phyloP scores from a whole-genome alignment of 2,888 invertebrate genomes.

The Baronia brevicornis region DNA sequence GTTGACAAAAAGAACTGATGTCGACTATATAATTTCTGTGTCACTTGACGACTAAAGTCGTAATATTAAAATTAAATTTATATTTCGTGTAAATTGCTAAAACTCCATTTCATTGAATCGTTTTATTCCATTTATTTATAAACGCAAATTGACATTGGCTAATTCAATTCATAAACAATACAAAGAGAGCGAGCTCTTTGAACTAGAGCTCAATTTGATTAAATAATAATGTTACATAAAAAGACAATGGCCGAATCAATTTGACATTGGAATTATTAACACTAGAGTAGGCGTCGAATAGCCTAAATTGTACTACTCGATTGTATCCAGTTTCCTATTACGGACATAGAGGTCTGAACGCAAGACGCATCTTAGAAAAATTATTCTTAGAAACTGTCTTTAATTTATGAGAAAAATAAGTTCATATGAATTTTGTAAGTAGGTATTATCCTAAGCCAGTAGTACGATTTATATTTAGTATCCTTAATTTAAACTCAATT shows the following conservation, averaged over 20 bases:
- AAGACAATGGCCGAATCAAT: conserved; percentile 28
- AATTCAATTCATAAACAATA: conserved; percentile 9
- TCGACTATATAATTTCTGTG: too few species aligned
- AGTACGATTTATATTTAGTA: too few species aligned
- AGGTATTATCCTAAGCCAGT: too few species aligned
- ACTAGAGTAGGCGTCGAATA: conserved; percentile 38
- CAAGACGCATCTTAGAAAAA: too few species aligned
- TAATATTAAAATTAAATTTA: too few species aligned
- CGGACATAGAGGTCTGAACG: conserved; percentile 21
- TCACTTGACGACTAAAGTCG: too few species aligned
- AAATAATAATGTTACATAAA: conserved; percentile 15
- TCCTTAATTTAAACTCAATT: too few species aligned
- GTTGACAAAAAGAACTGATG: too few species aligned
- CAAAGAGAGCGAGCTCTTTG: not conserved
- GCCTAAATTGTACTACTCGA: conserved; percentile 31
- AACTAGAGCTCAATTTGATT: conserved; percentile 11
- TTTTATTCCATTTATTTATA: conserved; percentile 10
- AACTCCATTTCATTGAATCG: conserved; percentile 6
- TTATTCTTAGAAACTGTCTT: too few species aligned
- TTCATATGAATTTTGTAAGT: too few species aligned
- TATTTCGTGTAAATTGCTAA: too few species aligned
- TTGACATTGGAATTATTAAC: conserved; percentile 35
- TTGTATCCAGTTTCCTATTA: conserved; percentile 27
- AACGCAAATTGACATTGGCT: conserved; percentile 8
- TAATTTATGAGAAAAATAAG: too few species aligned